A percentile compares a stretch with the other conserved stretches of the same genome.
Evolutionary conservation across 2,797 vertebrate species (phyloP).

Genomic region (Semaprochilodus insignis): DNA sequence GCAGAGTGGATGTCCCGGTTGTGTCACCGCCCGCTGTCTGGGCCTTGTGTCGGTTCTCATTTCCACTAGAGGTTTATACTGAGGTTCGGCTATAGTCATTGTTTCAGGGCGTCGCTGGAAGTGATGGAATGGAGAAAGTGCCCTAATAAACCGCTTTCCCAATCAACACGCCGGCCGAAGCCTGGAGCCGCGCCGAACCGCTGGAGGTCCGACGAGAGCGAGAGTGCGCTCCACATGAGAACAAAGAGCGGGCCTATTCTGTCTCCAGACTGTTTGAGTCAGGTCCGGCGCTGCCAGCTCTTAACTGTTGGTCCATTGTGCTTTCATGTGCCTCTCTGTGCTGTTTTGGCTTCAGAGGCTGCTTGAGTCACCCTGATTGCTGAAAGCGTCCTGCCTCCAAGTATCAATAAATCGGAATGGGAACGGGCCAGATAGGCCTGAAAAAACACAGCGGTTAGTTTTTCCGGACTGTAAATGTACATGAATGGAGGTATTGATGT

Average conservation of each 20-base stretch:
- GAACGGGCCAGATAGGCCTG: slow-evolving; percentile 32
- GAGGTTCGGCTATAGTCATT: too few relatives aligned
- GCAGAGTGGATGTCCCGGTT: too few relatives aligned
- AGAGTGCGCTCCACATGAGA: slow-evolving; percentile 30
- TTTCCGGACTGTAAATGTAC: slow-evolving; percentile 3
- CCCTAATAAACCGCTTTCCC: neutral
- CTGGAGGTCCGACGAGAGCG: slow-evolving; percentile 6
- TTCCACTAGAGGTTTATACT: too few relatives aligned
- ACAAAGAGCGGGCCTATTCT: slow-evolving; percentile 42
- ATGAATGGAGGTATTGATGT: slow-evolving; percentile 21
- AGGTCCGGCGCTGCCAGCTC: slow-evolving; percentile 45
- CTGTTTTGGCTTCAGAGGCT: slow-evolving; percentile 22
- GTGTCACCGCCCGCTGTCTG: too few relatives aligned
- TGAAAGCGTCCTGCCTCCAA: slow-evolving; percentile 37
- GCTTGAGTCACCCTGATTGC: slow-evolving; percentile 62
- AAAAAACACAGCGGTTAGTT: neutral
- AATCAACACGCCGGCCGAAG: slow-evolving; percentile 17
- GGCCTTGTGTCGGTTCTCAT: too few relatives aligned
- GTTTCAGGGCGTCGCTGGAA: neutral
- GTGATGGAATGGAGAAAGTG: slow-evolving; percentile 37
- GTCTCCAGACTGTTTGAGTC: slow-evolving; percentile 53
- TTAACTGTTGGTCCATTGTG: slow-evolving; percentile 50
- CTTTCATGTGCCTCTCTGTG: slow-evolving; percentile 37
- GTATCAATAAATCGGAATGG: slow-evolving; percentile 49
- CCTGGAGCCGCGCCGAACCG: neutral